These are phyloP conservation scores for Drosophila mulleri DNA, from an alignment of 2,888 invertebrate species.

Conservation along the genomic window DNA sequence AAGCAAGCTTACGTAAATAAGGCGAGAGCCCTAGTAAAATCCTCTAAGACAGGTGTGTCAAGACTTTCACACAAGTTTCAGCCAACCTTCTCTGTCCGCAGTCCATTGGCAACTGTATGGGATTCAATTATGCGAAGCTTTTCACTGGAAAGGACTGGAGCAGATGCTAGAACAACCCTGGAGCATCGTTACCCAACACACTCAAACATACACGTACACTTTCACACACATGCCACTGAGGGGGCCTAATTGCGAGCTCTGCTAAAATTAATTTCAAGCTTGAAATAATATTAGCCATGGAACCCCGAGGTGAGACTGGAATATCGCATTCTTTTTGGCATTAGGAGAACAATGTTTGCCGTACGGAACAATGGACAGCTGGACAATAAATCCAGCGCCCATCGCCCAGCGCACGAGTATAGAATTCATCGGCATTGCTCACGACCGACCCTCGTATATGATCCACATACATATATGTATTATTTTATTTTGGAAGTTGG, in stretches of 20 bases:
- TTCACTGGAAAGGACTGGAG: slow-evolving; percentile 24
- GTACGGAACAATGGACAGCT: slow-evolving; percentile 21
- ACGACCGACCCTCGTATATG: slow-evolving; percentile 17
- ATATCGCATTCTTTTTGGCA: not conserved
- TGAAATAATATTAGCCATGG: slow-evolving; percentile 67
- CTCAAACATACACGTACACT: not conserved
- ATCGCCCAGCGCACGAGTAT: slow-evolving; percentile 59
- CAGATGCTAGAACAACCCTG: slow-evolving; percentile 30
- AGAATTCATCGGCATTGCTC: not conserved
- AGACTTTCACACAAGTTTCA: too few relatives aligned
- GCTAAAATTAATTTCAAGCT: slow-evolving; percentile 78
- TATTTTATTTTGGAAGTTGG: slow-evolving; percentile 16
- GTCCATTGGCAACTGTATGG: too few relatives aligned
- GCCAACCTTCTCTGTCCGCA: too few relatives aligned
- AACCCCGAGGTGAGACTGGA: slow-evolving; percentile 33
- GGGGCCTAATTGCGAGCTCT: slow-evolving; percentile 72
- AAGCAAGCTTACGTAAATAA: too few relatives aligned
- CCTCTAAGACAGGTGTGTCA: too few relatives aligned
- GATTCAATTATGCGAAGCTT: slow-evolving; percentile 42
- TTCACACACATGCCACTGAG: slow-evolving; percentile 42
- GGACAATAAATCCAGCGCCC: slow-evolving; percentile 49
- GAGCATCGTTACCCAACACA: slow-evolving; percentile 41
- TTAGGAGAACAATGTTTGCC: not conserved
- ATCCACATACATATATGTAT: not conserved
- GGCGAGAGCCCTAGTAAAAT: too few relatives aligned